Percentiles rank a stretch among this genome's conserved stretches.
These are phyloP conservation scores for Leptatherina wallacei DNA, from an alignment of 2,797 vertebrate species.

Conservation along the genomic window DNA sequence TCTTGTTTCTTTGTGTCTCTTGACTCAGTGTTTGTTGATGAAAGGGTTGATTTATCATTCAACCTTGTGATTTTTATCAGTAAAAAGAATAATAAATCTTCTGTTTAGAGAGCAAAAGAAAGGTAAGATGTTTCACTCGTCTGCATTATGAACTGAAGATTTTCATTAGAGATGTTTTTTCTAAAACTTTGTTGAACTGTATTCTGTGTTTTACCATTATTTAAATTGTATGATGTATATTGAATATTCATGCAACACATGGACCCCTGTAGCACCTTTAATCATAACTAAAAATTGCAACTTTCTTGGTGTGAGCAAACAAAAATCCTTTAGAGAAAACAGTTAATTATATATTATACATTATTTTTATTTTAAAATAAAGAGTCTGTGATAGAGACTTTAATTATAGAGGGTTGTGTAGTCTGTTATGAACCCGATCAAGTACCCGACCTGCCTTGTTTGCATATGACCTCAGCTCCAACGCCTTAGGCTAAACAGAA, in stretches of 20 bases:
- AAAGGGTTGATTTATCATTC: too few relatives aligned
- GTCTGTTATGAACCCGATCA: slow-evolving; percentile 34
- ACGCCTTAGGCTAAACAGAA: slow-evolving; percentile 82
- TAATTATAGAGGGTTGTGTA: neutral
- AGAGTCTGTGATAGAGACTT: slow-evolving; percentile 11
- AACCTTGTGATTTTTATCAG: too few relatives aligned
- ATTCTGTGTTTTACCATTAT: neutral
- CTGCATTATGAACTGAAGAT: too few relatives aligned
- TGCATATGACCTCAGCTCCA: slow-evolving; percentile 81
- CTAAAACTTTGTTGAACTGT: neutral
- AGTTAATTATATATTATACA: slow-evolving; percentile 6
- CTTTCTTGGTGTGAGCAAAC: neutral
- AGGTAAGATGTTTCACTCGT: too few relatives aligned
- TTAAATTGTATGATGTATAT: too few relatives aligned
- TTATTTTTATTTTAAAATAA: neutral
- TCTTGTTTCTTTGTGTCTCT: too few relatives aligned
- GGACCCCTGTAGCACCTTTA: neutral
- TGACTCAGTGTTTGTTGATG: too few relatives aligned
- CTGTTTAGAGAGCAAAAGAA: too few relatives aligned
- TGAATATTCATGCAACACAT: too few relatives aligned
- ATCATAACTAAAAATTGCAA: neutral
- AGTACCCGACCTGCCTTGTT: slow-evolving; percentile 74
- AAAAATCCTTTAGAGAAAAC: neutral
- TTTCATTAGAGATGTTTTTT: too few relatives aligned
- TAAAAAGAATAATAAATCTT: too few relatives aligned